phyloP scores from a whole-genome alignment of 1,140 invertebrate species.

The Zaprionus davidi region DNA sequence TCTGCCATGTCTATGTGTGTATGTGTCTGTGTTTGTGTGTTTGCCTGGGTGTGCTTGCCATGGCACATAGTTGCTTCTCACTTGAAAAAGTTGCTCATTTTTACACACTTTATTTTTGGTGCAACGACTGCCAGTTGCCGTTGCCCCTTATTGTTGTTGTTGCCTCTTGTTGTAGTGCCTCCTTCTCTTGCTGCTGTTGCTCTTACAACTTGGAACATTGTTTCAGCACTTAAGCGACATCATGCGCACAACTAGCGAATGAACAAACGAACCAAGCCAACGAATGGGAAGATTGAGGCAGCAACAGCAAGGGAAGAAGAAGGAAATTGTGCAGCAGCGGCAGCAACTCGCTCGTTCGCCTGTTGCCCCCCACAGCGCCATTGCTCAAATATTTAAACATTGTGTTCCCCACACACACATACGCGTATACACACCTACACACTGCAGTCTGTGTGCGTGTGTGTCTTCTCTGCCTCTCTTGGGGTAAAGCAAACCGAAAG shows the following conservation, averaged over 20 bases:
- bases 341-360: background rate
- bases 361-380: slow-evolving; percentile 56
- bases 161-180: slow-evolving; percentile 49
- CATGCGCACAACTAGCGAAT: slow-evolving; percentile 62
- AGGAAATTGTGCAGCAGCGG: background rate
- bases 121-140: slow-evolving; percentile 57
- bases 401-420: slow-evolving; percentile 49
- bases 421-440: slow-evolving; percentile 1
- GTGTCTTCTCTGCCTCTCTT: background rate
- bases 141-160: slow-evolving; percentile 18
- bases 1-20: slow-evolving; percentile 41
- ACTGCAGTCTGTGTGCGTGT: background rate
- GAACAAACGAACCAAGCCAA: slow-evolving; percentile 42
- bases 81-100: slow-evolving; percentile 81
- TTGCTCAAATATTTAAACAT: slow-evolving; percentile 77
- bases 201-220: slow-evolving; percentile 82
- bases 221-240: slow-evolving; percentile 82
- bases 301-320: background rate
- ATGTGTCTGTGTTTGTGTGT: slow-evolving; percentile 11
- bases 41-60: slow-evolving; percentile 28
- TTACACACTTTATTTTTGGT: slow-evolving; percentile 82
- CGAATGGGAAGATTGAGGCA: slow-evolving; percentile 30
- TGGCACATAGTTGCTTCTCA: slow-evolving; percentile 78
- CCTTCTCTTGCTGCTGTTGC: slow-evolving; percentile 58
- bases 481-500: background rate